phyloP scores from a whole-genome alignment of 2,113 vertebrate species.

The Pelodiscus sinensis region DNA sequence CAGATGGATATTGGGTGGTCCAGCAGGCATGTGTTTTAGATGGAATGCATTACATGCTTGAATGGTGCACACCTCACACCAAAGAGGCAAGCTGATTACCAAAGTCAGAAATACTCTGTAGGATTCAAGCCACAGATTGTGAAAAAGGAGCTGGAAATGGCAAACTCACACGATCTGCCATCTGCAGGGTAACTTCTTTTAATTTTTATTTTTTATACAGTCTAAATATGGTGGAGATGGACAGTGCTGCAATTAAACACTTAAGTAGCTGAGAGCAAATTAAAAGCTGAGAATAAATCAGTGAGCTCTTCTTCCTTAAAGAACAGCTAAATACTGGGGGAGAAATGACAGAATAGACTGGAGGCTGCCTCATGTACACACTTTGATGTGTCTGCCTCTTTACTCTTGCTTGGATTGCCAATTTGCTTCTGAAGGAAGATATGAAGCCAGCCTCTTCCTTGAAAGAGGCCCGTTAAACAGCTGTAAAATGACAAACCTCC shows the following conservation, averaged over 20 bases:
- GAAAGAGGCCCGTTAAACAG: rapidly evolving
- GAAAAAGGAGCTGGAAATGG: neutral
- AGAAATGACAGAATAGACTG: neutral
- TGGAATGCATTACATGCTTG: neutral
- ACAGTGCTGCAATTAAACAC: neutral
- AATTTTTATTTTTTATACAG: neutral
- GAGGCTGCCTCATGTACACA: rapidly evolving
- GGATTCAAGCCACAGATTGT: neutral
- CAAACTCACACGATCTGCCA: neutral
- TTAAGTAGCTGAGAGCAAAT: neutral
- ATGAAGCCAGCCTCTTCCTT: neutral
- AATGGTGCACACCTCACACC: neutral
- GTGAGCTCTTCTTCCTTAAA: neutral
- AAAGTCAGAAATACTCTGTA: neutral
- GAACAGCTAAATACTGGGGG: rapidly evolving
- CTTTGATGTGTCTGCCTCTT: rapidly evolving
- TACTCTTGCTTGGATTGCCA: rapidly evolving
- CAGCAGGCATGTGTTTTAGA: neutral
- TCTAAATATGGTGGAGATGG: neutral
- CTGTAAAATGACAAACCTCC: neutral
- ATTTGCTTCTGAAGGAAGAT: neutral
- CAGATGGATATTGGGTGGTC: neutral
- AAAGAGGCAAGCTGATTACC: neutral
- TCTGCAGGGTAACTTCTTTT: neutral
- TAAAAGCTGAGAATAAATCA: neutral